These are phyloP conservation scores for Camponotus fellah DNA, from an alignment of 2,888 invertebrate genomes.

Conservation along the genomic window DNA sequence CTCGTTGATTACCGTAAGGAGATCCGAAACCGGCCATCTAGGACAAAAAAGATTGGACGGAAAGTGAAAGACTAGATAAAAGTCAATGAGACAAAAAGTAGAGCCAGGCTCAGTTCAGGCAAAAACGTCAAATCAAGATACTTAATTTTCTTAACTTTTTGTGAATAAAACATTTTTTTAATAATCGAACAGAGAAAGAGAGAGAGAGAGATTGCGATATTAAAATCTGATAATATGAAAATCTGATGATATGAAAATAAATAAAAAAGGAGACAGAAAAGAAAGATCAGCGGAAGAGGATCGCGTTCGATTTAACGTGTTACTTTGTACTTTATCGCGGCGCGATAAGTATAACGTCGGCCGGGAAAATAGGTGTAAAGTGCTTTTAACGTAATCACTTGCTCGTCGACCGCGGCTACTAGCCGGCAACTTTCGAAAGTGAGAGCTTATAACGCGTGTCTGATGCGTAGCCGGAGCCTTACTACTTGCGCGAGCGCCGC, in stretches of 20 bases:
- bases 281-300: constrained; percentile 28
- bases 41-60: constrained; percentile 10
- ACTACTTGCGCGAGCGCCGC: constrained; percentile 59
- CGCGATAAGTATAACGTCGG: constrained; percentile 59
- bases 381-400: constrained; percentile 82
- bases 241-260: no score
- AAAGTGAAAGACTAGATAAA: constrained; percentile 15
- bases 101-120: neutral
- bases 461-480: constrained; percentile 58
- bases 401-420: constrained; percentile 68
- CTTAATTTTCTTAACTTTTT: neutral
- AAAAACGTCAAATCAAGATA: neutral
- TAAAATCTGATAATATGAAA: no score
- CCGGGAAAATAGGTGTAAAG: constrained; percentile 75
- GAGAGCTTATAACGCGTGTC: constrained; percentile 75
- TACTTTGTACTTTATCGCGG: constrained; percentile 69
- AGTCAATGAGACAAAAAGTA: neutral
- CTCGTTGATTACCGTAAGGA: constrained; percentile 50
- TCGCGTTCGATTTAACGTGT: constrained; percentile 54
- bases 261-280: neutral
- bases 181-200: neutral
- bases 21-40: constrained; percentile 21
- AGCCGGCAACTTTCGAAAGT: constrained; percentile 76
- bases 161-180: neutral
- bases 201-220: constrained; percentile 27